phyloP scores from a whole-genome alignment of 2,113 vertebrate genomes.

The Salvelinus namaycush region DNA sequence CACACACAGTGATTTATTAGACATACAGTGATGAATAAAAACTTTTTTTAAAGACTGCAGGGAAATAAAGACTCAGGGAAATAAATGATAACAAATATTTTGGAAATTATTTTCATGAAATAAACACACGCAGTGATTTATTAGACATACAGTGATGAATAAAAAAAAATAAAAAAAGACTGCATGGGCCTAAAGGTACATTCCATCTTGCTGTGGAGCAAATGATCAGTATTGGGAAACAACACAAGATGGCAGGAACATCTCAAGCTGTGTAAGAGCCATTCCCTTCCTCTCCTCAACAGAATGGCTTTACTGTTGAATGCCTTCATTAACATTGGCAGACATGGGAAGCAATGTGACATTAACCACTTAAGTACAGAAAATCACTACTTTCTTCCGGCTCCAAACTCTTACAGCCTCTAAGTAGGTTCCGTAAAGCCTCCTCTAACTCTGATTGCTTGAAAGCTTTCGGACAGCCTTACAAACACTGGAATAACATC shows the following conservation, averaged over 20 bases:
- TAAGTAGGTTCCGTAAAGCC: constrained; percentile 9
- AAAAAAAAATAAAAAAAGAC: too few relatives aligned
- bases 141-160: too few relatives aligned
- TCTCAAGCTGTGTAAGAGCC: constrained; percentile 20
- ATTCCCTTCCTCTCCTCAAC: constrained; percentile 18
- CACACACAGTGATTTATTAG: too few relatives aligned
- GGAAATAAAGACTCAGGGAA: too few relatives aligned
- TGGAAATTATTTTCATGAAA: too few relatives aligned
- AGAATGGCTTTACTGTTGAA: constrained; percentile 15
- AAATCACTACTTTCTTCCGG: background rate
- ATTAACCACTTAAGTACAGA: constrained; percentile 23
- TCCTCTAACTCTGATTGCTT: constrained; percentile 9
- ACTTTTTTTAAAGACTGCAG: too few relatives aligned
- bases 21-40: too few relatives aligned
- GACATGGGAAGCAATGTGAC: constrained; percentile 23
- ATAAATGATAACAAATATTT: too few relatives aligned
- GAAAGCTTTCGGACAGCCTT: background rate
- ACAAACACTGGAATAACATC: constrained; percentile 24
- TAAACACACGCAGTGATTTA: too few relatives aligned
- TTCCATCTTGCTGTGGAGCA: constrained; percentile 18
- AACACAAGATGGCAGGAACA: constrained; percentile 29
- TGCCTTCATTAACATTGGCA: constrained; percentile 31
- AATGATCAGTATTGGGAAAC: constrained; percentile 33
- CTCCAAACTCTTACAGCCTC: constrained; percentile 7
- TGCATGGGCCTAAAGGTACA: constrained; percentile 17